Conservation (phyloP, 2,113 vertebrate species). For the Furnarius figulus region DNA sequence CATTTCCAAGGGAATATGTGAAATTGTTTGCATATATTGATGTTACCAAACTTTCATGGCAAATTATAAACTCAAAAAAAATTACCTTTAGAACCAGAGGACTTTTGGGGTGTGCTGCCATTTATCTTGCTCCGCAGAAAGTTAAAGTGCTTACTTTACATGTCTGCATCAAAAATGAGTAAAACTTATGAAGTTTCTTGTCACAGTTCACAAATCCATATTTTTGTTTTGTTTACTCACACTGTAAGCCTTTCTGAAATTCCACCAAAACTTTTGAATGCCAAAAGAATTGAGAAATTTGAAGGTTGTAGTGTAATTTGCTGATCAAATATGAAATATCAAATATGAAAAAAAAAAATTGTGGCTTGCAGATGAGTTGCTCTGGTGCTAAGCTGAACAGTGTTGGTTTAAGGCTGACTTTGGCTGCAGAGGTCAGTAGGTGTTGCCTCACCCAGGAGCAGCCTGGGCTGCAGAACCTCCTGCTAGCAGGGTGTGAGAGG, state of each 20-base stretch:
- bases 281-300: neutral
- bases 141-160: neutral
- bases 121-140: neutral
- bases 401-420: neutral
- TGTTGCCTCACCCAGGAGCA: neutral
- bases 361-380: neutral
- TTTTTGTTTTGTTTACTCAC: neutral
- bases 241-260: neutral
- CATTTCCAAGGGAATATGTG: neutral
- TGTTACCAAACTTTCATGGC: neutral
- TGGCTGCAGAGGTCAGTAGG: neutral
- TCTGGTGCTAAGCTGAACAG: neutral
- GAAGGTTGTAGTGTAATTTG: neutral
- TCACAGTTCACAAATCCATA: neutral
- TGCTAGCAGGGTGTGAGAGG: accelerated
- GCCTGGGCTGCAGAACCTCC: too few relatives aligned
- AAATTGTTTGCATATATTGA: neutral
- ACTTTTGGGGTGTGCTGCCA: neutral
- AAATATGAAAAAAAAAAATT: neutral
- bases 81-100: neutral
- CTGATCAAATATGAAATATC: too few relatives aligned
- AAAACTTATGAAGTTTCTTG: neutral
- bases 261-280: neutral
- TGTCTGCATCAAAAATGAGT: neutral
- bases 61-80: neutral